Percentiles rank a stretch among this genome's conserved stretches.
phyloP scores from a whole-genome alignment of 2,797 vertebrate genomes.

The Gastrophryne carolinensis region DNA sequence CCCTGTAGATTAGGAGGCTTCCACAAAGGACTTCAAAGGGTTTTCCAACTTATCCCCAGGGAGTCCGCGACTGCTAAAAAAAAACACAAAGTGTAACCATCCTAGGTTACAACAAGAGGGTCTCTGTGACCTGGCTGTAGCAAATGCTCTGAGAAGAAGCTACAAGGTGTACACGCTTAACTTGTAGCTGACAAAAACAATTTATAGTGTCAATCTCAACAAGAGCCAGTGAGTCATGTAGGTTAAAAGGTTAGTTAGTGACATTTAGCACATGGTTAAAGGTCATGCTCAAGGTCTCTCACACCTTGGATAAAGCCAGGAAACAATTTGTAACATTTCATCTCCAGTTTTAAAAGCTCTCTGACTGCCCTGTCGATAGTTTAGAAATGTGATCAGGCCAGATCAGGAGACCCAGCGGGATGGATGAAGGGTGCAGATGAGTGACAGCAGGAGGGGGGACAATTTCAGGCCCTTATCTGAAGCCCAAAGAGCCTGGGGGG shows the following conservation, averaged over 20 bases:
- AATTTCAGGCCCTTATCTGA: too few species aligned
- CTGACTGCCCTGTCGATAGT: too few species aligned
- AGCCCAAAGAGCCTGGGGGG: too few species aligned
- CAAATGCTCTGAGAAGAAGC: neutral
- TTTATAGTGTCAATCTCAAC: constrained; percentile 8
- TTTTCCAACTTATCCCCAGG: constrained; percentile 69
- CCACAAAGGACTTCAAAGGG: constrained; percentile 92
- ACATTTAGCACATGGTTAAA: neutral
- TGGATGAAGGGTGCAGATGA: too few species aligned
- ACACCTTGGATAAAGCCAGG: neutral
- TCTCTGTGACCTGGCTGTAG: constrained; percentile 46
- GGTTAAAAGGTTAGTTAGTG: neutral
- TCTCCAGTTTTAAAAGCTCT: too few species aligned
- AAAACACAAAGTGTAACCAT: constrained; percentile 83
- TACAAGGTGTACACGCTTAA: neutral
- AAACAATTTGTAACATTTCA: neutral
- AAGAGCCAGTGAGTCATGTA: neutral
- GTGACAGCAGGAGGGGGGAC: too few species aligned
- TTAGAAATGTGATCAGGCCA: too few species aligned
- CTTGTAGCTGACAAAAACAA: neutral
- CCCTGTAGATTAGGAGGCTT: constrained; percentile 89
- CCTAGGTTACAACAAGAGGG: constrained; percentile 64
- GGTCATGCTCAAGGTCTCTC: neutral
- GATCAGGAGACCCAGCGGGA: too few species aligned
- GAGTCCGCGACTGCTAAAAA: constrained; percentile 76